phyloP scores from a whole-genome alignment of 2,888 invertebrate genomes.

The Eutolmus rufibarbis region DNA sequence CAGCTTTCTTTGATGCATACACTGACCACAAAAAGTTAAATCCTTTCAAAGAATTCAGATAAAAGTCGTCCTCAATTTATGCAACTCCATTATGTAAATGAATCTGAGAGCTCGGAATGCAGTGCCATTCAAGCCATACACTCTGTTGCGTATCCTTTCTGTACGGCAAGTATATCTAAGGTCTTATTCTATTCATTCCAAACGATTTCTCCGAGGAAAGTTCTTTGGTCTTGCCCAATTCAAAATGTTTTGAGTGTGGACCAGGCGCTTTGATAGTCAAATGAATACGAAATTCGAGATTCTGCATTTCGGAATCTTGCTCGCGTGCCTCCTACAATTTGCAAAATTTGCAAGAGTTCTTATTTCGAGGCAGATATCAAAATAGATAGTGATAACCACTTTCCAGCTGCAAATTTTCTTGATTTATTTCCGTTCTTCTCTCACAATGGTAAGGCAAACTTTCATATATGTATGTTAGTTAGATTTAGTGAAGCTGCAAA shows the following conservation, averaged over 20 bases:
- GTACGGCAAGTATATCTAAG: neutral
- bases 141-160: neutral
- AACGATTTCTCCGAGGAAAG: slow-evolving; percentile 1
- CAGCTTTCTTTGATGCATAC: neutral
- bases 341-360: neutral
- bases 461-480: neutral
- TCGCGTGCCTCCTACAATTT: neutral
- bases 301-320: neutral
- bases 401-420: neutral
- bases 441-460: neutral
- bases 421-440: neutral
- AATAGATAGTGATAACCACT: neutral
- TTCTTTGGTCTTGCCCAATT: neutral
- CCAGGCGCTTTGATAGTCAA: slow-evolving; percentile 17
- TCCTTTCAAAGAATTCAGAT: slow-evolving; percentile 28
- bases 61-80: slow-evolving; percentile 37
- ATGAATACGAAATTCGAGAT: slow-evolving; percentile 36
- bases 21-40: slow-evolving; percentile 28
- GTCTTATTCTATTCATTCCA: neutral
- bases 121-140: neutral
- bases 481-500: neutral
- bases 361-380: neutral
- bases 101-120: slow-evolving; percentile 15
- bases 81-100: slow-evolving; percentile 41
- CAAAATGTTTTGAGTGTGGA: slow-evolving; percentile 16